A percentile compares a stretch with the other conserved stretches of the same genome.
Evolutionary conservation across 2,888 invertebrate species (phyloP).

Genomic region (Aricia artaxerxes): DNA sequence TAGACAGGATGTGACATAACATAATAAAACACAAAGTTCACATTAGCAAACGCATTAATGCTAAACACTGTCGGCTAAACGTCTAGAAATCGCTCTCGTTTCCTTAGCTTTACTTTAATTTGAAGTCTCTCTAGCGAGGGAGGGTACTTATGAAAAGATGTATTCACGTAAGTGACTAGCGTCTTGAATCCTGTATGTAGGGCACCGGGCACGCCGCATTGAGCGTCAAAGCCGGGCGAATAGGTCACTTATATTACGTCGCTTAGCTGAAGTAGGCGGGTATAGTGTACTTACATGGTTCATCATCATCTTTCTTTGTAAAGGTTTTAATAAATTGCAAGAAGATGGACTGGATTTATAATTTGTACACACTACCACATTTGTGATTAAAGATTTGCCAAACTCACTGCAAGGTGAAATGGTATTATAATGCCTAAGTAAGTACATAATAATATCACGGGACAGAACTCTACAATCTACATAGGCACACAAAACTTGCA

Average conservation of each 20-base stretch:
- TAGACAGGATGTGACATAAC: neutral
- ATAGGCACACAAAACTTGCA: too few relatives aligned
- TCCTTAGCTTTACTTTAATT: neutral
- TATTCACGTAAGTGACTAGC: neutral
- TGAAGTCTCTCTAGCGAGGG: neutral
- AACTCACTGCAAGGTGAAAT: too few relatives aligned
- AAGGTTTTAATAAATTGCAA: too few relatives aligned
- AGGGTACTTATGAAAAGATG: slow-evolving; percentile 9
- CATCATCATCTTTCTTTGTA: neutral
- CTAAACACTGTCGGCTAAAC: neutral
- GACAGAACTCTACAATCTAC: too few relatives aligned
- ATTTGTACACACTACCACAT: too few relatives aligned
- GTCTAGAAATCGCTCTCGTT: neutral
- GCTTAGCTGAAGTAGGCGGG: neutral
- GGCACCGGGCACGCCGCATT: slow-evolving; percentile 10
- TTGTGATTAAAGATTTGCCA: too few relatives aligned
- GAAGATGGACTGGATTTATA: too few relatives aligned
- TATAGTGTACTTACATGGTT: neutral
- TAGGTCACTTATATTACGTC: slow-evolving; percentile 27
- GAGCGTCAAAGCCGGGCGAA: slow-evolving; percentile 15
- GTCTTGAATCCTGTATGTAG: slow-evolving; percentile 6
- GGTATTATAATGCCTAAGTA: too few relatives aligned
- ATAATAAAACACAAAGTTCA: neutral
- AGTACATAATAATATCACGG: too few relatives aligned
- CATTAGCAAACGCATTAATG: neutral